These are phyloP conservation scores for Wasmannia auropunctata DNA, from an alignment of 1,140 invertebrate species.

Conservation along the genomic window DNA sequence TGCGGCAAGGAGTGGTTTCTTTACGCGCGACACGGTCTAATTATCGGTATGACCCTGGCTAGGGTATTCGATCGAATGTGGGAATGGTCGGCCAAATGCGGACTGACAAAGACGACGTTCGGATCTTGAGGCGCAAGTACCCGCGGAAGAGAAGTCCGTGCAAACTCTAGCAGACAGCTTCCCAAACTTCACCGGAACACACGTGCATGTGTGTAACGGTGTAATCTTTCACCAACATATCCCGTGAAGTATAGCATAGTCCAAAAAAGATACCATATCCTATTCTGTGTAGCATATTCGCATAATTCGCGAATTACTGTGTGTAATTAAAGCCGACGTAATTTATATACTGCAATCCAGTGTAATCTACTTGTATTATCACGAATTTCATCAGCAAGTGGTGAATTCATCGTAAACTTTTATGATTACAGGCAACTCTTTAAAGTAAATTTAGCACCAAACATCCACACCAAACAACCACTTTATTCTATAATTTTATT, in stretches of 20 bases:
- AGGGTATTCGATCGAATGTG: constrained; percentile 52
- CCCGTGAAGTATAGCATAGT: constrained; percentile 12
- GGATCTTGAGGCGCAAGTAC: constrained; percentile 56
- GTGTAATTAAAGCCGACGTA: neutral
- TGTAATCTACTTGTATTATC: neutral
- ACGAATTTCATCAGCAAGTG: neutral
- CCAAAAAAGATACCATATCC: constrained; percentile 10
- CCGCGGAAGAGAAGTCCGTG: constrained; percentile 51
- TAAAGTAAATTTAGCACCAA: neutral
- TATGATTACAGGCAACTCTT: neutral
- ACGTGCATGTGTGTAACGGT: constrained; percentile 39
- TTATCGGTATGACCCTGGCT: constrained; percentile 65
- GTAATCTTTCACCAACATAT: constrained; percentile 49
- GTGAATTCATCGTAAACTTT: neutral
- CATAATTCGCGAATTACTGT: neutral
- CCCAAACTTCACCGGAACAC: constrained; percentile 28
- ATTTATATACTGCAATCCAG: neutral
- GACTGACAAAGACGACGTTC: constrained; percentile 53
- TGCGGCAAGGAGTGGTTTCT: constrained; percentile 65
- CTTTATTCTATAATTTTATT: neutral
- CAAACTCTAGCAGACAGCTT: constrained; percentile 64
- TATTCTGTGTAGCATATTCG: neutral
- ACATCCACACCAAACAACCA: neutral
- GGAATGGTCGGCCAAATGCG: constrained; percentile 4
- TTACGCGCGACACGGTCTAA: constrained; percentile 69